Evolutionary conservation across 2,113 vertebrate species (phyloP).

Genomic region (Andinoacara biseriatus): DNA sequence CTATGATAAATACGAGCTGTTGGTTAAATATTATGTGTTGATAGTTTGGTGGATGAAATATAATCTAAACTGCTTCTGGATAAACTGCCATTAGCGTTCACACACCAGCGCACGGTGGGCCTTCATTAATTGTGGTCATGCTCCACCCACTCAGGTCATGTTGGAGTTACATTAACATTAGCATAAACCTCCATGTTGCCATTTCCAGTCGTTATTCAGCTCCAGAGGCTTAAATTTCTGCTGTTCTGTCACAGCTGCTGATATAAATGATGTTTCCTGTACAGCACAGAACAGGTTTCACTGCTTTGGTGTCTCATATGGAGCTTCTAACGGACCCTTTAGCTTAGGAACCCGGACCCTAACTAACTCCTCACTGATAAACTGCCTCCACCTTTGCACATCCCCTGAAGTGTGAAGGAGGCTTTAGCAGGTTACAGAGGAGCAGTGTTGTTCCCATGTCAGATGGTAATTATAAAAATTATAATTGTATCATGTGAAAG

Average conservation of each 20-base stretch:
- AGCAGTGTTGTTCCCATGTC: not conserved
- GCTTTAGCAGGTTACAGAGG: not conserved
- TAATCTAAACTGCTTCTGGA: not conserved
- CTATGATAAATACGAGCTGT: not conserved
- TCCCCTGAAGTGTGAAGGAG: not conserved
- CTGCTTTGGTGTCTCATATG: not conserved
- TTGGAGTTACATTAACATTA: not conserved
- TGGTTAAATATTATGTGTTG: not conserved
- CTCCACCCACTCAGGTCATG: not conserved
- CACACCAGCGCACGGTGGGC: not conserved
- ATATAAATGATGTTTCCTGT: not conserved
- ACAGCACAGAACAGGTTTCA: not conserved
- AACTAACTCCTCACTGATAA: no score
- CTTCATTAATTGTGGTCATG: fast-evolving
- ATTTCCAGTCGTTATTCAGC: not conserved
- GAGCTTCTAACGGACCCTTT: not conserved
- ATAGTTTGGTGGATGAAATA: not conserved
- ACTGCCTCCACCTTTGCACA: no score
- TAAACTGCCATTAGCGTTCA: not conserved
- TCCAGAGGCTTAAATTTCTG: not conserved
- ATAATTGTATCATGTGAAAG: no score
- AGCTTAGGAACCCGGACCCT: no score
- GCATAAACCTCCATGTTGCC: not conserved
- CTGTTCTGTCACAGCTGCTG: not conserved
- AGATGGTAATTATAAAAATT: not conserved